These are phyloP conservation scores for Neelides sp. DNA, from an alignment of 1,140 invertebrate genomes.

Conservation along the genomic window DNA sequence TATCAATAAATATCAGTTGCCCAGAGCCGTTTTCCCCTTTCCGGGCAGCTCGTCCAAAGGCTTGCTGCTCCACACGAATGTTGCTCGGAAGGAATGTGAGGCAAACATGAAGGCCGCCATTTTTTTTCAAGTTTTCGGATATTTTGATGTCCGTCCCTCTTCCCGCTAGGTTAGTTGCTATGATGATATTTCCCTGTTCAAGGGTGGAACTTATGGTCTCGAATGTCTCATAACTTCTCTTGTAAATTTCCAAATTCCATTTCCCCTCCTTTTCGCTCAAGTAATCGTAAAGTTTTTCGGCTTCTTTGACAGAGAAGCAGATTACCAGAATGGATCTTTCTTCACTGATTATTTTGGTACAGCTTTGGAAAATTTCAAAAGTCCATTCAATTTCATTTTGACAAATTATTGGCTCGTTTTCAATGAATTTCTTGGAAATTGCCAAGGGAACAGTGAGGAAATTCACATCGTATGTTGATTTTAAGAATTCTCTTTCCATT, in stretches of 20 bases:
- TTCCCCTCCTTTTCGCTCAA: no score
- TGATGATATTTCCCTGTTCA: conserved; percentile 32
- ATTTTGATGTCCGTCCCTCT: conserved; percentile 37
- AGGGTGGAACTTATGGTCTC: no score
- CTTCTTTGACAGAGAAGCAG: no score
- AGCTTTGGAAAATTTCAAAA: no score
- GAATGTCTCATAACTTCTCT: no score
- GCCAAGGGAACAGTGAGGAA: conserved; percentile 32
- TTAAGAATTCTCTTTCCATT: conserved; percentile 31
- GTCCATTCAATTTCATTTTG: conserved; percentile 19
- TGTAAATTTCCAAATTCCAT: no score
- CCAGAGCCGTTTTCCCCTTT: conserved; percentile 33
- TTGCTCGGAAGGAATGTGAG: conserved; percentile 35
- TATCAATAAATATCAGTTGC: no score
- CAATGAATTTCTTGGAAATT: conserved; percentile 28
- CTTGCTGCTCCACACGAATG: conserved; percentile 35
- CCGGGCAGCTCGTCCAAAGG: conserved; percentile 35
- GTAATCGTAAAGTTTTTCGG: no score
- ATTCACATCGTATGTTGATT: conserved; percentile 32
- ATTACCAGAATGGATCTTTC: no score
- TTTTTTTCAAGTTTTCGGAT: conserved; percentile 27
- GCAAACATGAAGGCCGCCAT: conserved; percentile 36
- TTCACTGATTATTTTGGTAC: no score
- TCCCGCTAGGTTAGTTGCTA: conserved; percentile 37
- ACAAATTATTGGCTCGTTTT: conserved; percentile 24